Conservation (phyloP, 2,888 invertebrate species). For the Tethea ocularis region DNA sequence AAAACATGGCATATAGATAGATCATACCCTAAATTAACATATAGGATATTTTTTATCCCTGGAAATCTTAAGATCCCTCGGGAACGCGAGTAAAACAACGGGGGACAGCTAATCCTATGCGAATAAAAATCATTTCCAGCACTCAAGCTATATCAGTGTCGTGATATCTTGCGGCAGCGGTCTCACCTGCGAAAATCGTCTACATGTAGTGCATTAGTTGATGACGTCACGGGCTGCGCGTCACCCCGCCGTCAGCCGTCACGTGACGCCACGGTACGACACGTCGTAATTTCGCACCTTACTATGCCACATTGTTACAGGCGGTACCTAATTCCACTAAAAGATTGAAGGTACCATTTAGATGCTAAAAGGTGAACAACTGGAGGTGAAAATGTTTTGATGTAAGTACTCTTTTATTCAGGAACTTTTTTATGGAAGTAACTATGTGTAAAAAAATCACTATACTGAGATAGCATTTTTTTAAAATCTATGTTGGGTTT, state of each 20-base stretch:
- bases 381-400: constrained; percentile 33
- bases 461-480: no score
- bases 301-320: constrained; percentile 41
- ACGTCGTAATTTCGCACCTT: constrained; percentile 12
- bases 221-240: constrained; percentile 73
- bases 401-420: constrained; percentile 28
- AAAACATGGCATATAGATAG: no score
- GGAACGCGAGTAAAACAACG: no score
- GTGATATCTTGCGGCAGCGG: constrained; percentile 28
- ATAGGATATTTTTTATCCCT: no score
- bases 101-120: no score
- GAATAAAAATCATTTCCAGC: constrained; percentile 35
- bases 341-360: constrained; percentile 69
- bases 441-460: constrained; percentile 4
- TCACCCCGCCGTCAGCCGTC: constrained; percentile 11
- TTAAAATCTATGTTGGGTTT: no score
- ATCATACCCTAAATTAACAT: no score
- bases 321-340: constrained; percentile 62
- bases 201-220: constrained; percentile 72
- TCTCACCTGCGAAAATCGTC: constrained; percentile 56
- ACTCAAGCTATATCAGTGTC: background rate
- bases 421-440: constrained; percentile 1
- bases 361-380: constrained; percentile 48
- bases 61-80: no score
- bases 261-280: constrained; percentile 15